Evolutionary conservation across 2,113 vertebrate species (phyloP).

Genomic region (Stigmatopora argus): DNA sequence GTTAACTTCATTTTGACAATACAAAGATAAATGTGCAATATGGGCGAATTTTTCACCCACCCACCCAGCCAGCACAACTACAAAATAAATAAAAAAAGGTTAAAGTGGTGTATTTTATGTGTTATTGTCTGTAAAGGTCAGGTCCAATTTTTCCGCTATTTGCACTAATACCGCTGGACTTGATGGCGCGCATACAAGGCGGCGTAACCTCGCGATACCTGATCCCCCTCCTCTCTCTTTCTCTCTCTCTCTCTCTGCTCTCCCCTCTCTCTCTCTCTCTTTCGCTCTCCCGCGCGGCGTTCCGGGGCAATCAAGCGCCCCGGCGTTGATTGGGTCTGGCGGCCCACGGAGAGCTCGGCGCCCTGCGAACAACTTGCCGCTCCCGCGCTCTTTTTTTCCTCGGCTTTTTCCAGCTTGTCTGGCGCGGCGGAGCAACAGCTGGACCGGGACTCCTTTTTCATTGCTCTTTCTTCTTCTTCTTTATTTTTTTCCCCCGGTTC

Average conservation of each 20-base stretch:
- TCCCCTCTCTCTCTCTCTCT: conserved; percentile 4
- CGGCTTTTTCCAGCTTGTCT: neutral
- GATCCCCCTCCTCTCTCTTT: neutral
- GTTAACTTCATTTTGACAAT: no score
- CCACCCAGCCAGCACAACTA: no score
- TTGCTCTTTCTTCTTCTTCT: neutral
- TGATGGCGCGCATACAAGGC: conserved; percentile 1
- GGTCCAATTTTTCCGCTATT: neutral
- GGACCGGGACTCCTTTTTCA: neutral
- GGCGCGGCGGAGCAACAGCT: conserved; percentile 1
- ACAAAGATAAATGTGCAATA: no score
- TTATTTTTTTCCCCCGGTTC: no score
- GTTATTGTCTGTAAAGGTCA: neutral
- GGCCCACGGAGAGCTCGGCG: conserved; percentile 17
- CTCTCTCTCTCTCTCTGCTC: conserved; percentile 11
- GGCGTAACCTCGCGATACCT: conserved; percentile 53
- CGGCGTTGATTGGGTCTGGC: conserved; percentile 32
- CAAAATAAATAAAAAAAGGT: no score
- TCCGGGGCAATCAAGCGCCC: conserved; percentile 54
- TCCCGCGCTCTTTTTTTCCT: neutral
- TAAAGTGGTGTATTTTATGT: no score
- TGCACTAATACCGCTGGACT: conserved; percentile 22
- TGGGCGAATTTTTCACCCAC: no score
- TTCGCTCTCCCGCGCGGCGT: conserved; percentile 3
- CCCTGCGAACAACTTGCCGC: conserved; percentile 7